Evolutionary conservation across 2,797 vertebrate species (phyloP), one percentile per base, ranked within the genome.

Genomic region (Todus mexicanus): DNA sequence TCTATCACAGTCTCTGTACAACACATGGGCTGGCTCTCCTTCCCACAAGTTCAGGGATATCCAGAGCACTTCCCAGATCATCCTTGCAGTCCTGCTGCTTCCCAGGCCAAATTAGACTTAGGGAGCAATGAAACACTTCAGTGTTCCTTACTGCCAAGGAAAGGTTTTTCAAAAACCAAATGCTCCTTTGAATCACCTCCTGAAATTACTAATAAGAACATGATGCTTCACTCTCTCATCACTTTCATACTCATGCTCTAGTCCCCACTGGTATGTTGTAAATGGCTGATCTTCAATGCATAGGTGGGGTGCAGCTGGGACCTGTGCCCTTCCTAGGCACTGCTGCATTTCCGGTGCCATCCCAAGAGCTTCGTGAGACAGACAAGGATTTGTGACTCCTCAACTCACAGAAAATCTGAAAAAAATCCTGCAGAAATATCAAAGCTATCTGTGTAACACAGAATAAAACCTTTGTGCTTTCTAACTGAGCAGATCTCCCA

Each of bases 221-320:
- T 0, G 20, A 21, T 3, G 7, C 4, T 23, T 50, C n/a, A n/a
- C 72, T 63, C 56, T 45, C 35, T 16, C 33, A 6, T 23, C 23
- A 3, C 13, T 19, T 17, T 33, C 19, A 65, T 22, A 16, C 29
- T 43, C 18, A 22, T 19, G 7, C 15, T 80, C 17, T 15, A 5
- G 27, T 11, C n/a, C 27, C 37, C 3, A 0, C 6, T 1, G 3
- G 5, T 6, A 2, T 11, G 10, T 4, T 26, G 22, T 1, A 1
- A 12, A 47, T 2, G 1, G 38, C 51, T 48, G 33, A 31, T 35
- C 12, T 51, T 33, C 51, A 22, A 1, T 20, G 11, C 42, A 5
- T 0, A 2, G 15, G 25, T 13, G 20, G 20, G 43, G 6, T 38
- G 33, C 35, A 56, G 40, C 14, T 25, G 31, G 13, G 9, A 9